Evolutionary conservation across 2,113 vertebrate species (phyloP).

Genomic region (Mirounga angustirostris): DNA sequence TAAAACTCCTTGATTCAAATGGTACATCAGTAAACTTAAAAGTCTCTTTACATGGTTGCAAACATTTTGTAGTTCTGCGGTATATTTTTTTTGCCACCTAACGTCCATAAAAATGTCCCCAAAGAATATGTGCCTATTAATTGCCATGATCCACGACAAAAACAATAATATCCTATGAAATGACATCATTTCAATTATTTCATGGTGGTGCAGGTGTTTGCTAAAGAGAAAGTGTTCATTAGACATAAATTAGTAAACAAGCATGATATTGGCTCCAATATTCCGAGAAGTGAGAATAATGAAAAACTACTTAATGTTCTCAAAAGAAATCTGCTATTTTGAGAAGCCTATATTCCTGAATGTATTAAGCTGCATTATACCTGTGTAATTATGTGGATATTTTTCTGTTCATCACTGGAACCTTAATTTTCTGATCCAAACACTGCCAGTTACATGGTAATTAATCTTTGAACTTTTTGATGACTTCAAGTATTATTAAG

Average conservation of each 20-base stretch:
- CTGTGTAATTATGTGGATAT: conserved; percentile 84
- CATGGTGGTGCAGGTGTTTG: neutral
- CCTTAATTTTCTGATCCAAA: conserved; percentile 85
- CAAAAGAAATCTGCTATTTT: conserved; percentile 67
- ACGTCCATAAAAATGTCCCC: neutral
- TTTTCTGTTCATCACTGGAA: conserved; percentile 79
- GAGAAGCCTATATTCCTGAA: conserved; percentile 50
- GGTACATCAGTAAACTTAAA: neutral
- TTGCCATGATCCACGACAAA: neutral
- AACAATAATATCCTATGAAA: neutral
- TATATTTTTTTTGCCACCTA: neutral
- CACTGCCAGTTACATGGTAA: conserved; percentile 77
- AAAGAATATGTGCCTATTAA: neutral
- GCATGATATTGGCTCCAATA: neutral
- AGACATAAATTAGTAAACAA: conserved; percentile 17
- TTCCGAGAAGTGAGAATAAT: neutral
- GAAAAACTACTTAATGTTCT: neutral
- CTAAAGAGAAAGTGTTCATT: neutral
- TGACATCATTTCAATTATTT: neutral
- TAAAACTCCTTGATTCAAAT: neutral
- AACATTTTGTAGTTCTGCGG: neutral
- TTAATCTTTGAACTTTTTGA: conserved; percentile 82
- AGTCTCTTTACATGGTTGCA: neutral
- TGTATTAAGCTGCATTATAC: conserved; percentile 69
- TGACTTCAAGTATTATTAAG: conserved; percentile 81